phyloP scores from a whole-genome alignment of 2,113 vertebrate genomes.

The Pelusios castaneus region DNA sequence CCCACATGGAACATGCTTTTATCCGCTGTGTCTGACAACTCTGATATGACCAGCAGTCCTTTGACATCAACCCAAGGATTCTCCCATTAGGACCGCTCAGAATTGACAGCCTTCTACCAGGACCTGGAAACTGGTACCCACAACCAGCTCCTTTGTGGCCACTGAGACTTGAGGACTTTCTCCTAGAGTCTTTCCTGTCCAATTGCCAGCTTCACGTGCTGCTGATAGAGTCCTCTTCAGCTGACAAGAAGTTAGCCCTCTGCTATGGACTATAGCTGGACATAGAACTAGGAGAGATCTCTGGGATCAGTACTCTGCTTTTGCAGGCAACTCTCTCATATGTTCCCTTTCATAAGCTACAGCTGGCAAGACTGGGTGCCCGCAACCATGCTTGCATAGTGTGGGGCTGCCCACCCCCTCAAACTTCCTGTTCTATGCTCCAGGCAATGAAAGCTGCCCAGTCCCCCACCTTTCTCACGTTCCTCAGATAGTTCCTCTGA shows the following conservation, averaged over 20 bases:
- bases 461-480: no score
- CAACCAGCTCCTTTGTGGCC: background rate
- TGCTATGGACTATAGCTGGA: background rate
- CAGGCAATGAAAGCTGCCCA: no score
- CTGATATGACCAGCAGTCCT: background rate
- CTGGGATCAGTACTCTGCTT: background rate
- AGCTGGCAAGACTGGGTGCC: background rate
- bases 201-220: background rate
- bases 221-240: background rate
- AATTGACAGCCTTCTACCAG: background rate
- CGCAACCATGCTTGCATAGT: background rate
- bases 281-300: background rate
- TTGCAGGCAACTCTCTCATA: background rate
- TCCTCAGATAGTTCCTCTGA: no score
- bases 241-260: background rate
- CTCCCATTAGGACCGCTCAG: background rate
- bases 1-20: background rate
- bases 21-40: background rate
- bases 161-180: background rate
- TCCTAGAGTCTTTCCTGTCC: background rate
- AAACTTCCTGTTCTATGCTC: no score
- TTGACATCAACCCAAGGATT: background rate
- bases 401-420: background rate
- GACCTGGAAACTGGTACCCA: background rate
- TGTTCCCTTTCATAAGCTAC: background rate